Percentiles rank a stretch among this genome's conserved stretches.
Evolutionary conservation across 2,113 vertebrate genomes (phyloP).

Genomic region (Psilopogon haemacephalus): DNA sequence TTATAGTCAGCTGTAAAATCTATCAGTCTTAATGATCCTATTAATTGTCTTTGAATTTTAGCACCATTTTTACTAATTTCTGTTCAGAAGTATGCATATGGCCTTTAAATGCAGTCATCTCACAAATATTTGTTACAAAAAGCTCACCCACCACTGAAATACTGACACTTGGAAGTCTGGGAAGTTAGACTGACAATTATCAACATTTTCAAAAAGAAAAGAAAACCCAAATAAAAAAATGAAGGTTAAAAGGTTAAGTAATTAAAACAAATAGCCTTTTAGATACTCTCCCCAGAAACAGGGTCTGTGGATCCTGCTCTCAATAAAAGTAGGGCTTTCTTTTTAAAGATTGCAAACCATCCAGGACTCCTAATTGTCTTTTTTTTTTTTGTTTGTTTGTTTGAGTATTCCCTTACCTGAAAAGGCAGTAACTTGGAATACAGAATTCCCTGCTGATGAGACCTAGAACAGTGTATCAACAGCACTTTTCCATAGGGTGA

Average conservation of each 20-base stretch:
- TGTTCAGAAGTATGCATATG: not conserved
- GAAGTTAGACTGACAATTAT: not conserved
- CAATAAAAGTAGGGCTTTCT: not conserved
- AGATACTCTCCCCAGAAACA: not conserved
- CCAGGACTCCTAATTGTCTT: not conserved
- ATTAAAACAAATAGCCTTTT: not conserved
- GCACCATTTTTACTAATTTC: not conserved
- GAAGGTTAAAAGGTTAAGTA: not conserved
- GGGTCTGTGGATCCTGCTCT: not conserved
- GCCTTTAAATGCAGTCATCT: not conserved
- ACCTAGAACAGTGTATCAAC: not conserved
- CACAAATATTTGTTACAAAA: not conserved
- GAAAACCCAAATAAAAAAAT: not conserved
- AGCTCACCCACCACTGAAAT: not conserved
- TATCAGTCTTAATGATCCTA: conserved; percentile 38
- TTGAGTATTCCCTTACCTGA: not conserved
- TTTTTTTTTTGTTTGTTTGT: too few species aligned
- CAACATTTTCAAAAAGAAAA: not conserved
- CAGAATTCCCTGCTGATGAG: not conserved
- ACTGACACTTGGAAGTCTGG: not conserved
- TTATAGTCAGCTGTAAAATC: conserved; percentile 44
- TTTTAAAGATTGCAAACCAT: not conserved
- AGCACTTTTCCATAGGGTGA: not conserved
- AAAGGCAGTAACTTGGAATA: not conserved
- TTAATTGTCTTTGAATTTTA: conserved; percentile 48